These are phyloP conservation scores for Dexiosoma caninum DNA, from an alignment of 2,888 invertebrate species.

Conservation along the genomic window DNA sequence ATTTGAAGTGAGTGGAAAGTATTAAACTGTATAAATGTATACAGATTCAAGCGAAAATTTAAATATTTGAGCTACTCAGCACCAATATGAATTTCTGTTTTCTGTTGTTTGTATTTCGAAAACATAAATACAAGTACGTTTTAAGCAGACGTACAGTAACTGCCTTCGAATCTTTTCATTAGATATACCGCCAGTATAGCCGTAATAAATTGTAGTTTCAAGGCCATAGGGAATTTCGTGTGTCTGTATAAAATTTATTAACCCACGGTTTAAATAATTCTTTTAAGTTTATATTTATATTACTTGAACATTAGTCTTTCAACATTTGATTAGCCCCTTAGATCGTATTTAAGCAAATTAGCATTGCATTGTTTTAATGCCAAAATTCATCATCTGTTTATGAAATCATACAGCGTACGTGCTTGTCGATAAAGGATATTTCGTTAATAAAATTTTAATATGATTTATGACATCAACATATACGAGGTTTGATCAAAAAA, in stretches of 20 bases:
- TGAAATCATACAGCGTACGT: constrained; percentile 16
- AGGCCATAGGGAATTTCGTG: neutral
- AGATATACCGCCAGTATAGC: neutral
- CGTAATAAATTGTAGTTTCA: neutral
- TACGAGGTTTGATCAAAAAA: too few relatives aligned
- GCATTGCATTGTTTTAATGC: neutral
- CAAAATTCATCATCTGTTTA: neutral
- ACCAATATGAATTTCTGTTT: neutral
- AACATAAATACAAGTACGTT: neutral
- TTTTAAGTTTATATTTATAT: neutral
- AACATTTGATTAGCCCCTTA: neutral
- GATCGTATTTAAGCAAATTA: neutral
- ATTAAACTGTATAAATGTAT: neutral
- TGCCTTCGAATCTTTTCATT: neutral
- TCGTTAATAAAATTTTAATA: neutral
- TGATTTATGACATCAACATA: constrained; percentile 14
- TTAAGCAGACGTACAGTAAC: neutral
- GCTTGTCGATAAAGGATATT: constrained; percentile 28
- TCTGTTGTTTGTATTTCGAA: neutral
- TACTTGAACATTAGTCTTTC: neutral
- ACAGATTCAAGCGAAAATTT: too few relatives aligned
- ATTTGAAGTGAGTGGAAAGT: neutral
- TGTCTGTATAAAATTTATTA: neutral
- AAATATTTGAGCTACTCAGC: neutral
- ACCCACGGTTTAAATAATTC: neutral